Conservation (phyloP, 2,888 invertebrate genomes). For the Muscina levida region DNA sequence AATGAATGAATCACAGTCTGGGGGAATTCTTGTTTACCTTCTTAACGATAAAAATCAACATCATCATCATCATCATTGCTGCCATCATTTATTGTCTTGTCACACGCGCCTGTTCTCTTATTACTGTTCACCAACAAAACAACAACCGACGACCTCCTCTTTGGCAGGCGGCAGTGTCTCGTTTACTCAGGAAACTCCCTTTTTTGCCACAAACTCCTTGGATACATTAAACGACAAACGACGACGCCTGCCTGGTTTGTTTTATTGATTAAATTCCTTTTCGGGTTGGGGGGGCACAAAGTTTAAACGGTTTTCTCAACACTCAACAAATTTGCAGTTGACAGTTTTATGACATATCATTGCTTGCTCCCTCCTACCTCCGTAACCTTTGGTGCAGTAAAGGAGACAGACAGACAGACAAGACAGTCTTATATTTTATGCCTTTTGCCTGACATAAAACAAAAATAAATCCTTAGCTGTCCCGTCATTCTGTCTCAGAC, state of each 20-base stretch:
- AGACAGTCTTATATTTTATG: no score
- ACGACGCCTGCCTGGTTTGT: not conserved
- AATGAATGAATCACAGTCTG: not conserved
- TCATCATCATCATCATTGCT: no score
- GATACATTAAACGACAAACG: no score
- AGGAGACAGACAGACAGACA: no score
- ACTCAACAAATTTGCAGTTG: not conserved
- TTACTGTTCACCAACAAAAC: no score
- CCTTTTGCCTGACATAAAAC: no score
- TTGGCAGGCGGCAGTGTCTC: not conserved
- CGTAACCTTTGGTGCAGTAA: no score
- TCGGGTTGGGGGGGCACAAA: constrained; percentile 4
- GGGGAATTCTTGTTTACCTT: not conserved
- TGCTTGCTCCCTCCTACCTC: no score
- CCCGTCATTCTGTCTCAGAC: no score
- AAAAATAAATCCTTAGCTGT: no score
- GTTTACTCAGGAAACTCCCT: constrained; percentile 13
- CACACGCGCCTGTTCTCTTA: not conserved
- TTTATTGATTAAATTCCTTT: constrained; percentile 2
- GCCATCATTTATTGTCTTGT: no score
- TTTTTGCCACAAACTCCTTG: constrained; percentile 27
- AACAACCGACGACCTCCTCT: not conserved
- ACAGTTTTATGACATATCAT: constrained; percentile 5
- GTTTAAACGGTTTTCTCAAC: not conserved
- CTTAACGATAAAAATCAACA: not conserved